Evolutionary conservation across 2,888 invertebrate species (phyloP), one percentile per base, ranked within the genome.

Genomic region (Andrena trimmerana): DNA sequence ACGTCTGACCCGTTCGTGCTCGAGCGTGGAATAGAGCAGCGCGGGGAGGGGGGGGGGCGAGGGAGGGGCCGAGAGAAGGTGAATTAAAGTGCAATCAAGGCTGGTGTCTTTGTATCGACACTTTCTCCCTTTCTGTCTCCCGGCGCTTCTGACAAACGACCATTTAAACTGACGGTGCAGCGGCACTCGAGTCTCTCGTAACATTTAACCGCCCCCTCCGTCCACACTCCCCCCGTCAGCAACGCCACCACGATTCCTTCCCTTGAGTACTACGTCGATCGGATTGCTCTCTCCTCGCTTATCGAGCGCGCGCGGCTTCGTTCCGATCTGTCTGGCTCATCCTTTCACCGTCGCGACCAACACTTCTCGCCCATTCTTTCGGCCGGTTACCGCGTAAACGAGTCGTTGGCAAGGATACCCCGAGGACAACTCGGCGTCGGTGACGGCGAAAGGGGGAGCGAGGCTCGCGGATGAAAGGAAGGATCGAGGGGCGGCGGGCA

Each of bases 21-120:
- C 84, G 83, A 86, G 84, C 81, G 31, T 80, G 63, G 70, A 87
- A 83, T 83, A 86, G 85, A 88, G 74, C 78, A 70, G 62, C 29
- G 57, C 27, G 83, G 74, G 78, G n/a, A 48, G 57, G 4, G 0
- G 4, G n/a, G 57, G 29, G 79, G 72, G 75, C 20, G 71, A 81
- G 48, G 86, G 85, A 89, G 78, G 57, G 57, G 24, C 27, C 57
- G 57, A 78, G 75, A 75, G 81, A 88, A 84, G 86, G 84, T 76
- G 86, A 90, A 88, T 89, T 87, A 86, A 85, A 90, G 87, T 85
- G 88, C 83, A 90, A 86, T 89, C 86, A 88, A 88, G 87, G 83
- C 87, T 87, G 87, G 85, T 88, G 85, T 89, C 87, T 87, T 86
- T 84, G 77, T 86, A 76, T 65, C 81, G 29, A 71, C 69, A 69